Percentiles rank a stretch among this genome's conserved stretches.
Conservation (phyloP, 2,888 invertebrate genomes). For the Stenotaenia linearis region DNA sequence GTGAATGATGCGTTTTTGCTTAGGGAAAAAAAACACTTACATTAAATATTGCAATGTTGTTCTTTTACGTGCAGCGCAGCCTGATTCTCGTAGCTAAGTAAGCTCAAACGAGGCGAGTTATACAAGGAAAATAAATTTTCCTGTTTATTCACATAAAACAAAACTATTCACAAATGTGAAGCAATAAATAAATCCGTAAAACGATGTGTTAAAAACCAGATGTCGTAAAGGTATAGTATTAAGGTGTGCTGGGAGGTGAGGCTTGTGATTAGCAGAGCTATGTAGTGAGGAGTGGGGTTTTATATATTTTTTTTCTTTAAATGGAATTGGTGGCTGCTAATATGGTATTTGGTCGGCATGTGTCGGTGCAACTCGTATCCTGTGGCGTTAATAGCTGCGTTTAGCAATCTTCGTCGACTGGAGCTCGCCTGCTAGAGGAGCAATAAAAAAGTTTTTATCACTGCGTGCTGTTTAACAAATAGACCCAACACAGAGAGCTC, state of each 20-base stretch:
- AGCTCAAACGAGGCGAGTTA: neutral
- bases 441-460: slow-evolving; percentile 26
- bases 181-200: neutral
- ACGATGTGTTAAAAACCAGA: neutral
- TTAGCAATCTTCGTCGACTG: slow-evolving; percentile 24
- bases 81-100: too few species aligned
- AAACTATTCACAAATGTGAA: neutral
- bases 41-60: too few species aligned
- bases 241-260: neutral
- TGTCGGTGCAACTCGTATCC: slow-evolving; percentile 26
- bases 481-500: slow-evolving; percentile 17
- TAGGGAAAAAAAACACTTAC: too few species aligned
- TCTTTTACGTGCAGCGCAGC: too few species aligned
- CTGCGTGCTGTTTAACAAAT: slow-evolving; percentile 26
- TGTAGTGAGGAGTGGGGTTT: neutral
- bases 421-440: slow-evolving; percentile 6
- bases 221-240: neutral
- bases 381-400: slow-evolving; percentile 12
- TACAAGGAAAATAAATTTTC: neutral
- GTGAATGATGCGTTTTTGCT: too few species aligned
- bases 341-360: slow-evolving; percentile 6
- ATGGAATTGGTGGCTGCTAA: slow-evolving; percentile 14
- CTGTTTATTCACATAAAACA: neutral
- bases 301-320: neutral
- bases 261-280: neutral